A percentile compares a stretch with the other conserved stretches of the same genome.
These are phyloP conservation scores for Mustela nigripes DNA, from an alignment of 2,113 vertebrate genomes.

Conservation along the genomic window DNA sequence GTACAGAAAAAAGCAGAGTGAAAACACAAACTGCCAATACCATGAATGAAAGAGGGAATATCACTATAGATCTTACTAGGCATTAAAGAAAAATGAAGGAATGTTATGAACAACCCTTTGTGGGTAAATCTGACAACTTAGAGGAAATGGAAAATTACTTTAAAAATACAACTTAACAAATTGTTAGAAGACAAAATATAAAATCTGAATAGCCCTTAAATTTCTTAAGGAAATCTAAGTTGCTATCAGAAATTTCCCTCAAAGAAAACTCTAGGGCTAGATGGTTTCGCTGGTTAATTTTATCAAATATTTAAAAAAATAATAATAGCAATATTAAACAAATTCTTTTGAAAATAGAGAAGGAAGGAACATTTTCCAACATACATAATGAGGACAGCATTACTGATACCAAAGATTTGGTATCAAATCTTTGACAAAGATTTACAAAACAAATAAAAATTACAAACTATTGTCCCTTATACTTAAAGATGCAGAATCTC, in stretches of 20 bases:
- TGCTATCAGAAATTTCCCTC: not conserved
- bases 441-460: slow-evolving; percentile 30
- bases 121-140: not conserved
- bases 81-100: slow-evolving; percentile 15
- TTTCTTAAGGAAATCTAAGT: slow-evolving; percentile 18
- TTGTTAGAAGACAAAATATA: not conserved
- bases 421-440: not conserved
- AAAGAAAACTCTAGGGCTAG: not conserved
- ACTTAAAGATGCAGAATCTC: not conserved
- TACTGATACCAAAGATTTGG: not conserved
- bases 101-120: not conserved
- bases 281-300: not conserved
- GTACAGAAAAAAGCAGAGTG: not conserved
- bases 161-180: not conserved
- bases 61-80: not conserved
- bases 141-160: slow-evolving; percentile 22
- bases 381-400: not conserved
- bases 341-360: slow-evolving; percentile 38
- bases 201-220: not conserved
- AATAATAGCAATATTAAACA: slow-evolving; percentile 18
- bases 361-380: not conserved
- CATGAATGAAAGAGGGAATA: not conserved
- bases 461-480: not conserved
- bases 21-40: not conserved
- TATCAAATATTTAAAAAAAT: slow-evolving; percentile 6